These are phyloP conservation scores for Montipora cactus DNA, from an alignment of 64 coral and sea anemone genomes.

Conservation along the genomic window DNA sequence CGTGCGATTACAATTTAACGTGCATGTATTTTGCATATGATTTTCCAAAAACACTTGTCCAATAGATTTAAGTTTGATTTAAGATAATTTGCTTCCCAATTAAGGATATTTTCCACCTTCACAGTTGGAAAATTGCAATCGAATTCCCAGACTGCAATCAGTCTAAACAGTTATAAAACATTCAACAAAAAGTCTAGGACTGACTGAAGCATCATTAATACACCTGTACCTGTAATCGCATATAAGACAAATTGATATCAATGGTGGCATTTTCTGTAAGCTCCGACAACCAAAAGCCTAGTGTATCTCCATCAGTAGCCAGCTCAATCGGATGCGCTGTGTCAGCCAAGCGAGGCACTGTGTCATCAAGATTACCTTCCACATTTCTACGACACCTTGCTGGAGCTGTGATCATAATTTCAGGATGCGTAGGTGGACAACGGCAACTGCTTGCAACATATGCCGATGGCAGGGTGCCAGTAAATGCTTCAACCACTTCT, in stretches of 20 bases:
- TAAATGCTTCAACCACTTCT: slow-evolving; percentile 83
- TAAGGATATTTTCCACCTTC: no score
- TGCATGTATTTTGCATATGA: no score
- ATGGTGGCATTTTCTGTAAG: slow-evolving; percentile 76
- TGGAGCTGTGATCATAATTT: slow-evolving; percentile 68
- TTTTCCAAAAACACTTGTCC: no score
- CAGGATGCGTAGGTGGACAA: slow-evolving; percentile 88
- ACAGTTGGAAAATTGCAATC: no score
- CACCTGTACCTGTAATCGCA: slow-evolving; percentile 79
- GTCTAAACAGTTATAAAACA: no score
- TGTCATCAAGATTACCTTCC: slow-evolving; percentile 47
- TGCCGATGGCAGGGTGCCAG: slow-evolving; percentile 72
- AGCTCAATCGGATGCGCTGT: slow-evolving; percentile 91
- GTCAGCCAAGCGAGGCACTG: slow-evolving; percentile 61
- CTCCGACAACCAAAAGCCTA: slow-evolving; percentile 86
- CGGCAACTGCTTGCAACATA: slow-evolving; percentile 85
- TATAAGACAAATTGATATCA: slow-evolving; percentile 80
- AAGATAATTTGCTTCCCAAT: no score
- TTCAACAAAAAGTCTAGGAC: no score
- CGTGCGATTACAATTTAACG: no score
- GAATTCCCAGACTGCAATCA: no score
- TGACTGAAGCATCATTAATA: background rate
- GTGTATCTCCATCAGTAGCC: slow-evolving; percentile 83
- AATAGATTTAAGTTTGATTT: no score
- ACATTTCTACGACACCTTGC: slow-evolving; percentile 88